Base-by-base conservation (phyloP, 2,113 vertebrate species). In the Nibea coibor region DNA sequence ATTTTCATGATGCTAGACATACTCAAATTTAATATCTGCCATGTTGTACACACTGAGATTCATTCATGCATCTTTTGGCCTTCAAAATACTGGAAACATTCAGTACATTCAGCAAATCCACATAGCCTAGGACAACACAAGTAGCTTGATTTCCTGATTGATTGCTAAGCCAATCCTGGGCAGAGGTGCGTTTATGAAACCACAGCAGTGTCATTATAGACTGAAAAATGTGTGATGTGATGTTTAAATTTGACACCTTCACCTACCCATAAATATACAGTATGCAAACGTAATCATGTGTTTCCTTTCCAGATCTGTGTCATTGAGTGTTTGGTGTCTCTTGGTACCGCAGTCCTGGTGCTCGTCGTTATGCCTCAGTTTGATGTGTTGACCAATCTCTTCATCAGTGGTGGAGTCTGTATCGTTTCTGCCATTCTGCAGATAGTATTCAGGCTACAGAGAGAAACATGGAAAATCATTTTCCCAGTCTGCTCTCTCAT, bases 331-430 rank as follows among this genome's bases (percentile, higher is more conserved):
- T 71, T 93, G 79, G 95, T 95, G 63, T 95, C 94, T 28, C 58
- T 95, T 22, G 95, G 95, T 9, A 95, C 95, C 11, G 89, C 94
- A 0, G 0, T 94, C 47, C 81, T 96, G 31, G 94, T 95, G 68
- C 88, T 96, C 2, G 82, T 96, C 0, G 94, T 95, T 19, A 95
- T 96, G 95, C 95, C 95, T 59, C 86, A 94, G 75, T 95, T 96
- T 81, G 95, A 96, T 16, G 83, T 95, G 31, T 56, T 96, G 57
- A 95, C 94, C 19, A 96, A 95, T 87, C 94, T 95, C 59, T 95
- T 94, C 83, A 95, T 95, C 89, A 91, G 91, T 2, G 94, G 95
- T 63, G 95, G 95, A 43, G 93, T 95, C 65, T 95, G 95, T 51
- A 91, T 95, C 47, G 1, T 92, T n/a, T 93, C 94, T 11, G 89